Percentiles rank a stretch among this genome's conserved stretches.
phyloP scores from a whole-genome alignment of 1,140 invertebrate genomes.

The Diabrotica virgifera region DNA sequence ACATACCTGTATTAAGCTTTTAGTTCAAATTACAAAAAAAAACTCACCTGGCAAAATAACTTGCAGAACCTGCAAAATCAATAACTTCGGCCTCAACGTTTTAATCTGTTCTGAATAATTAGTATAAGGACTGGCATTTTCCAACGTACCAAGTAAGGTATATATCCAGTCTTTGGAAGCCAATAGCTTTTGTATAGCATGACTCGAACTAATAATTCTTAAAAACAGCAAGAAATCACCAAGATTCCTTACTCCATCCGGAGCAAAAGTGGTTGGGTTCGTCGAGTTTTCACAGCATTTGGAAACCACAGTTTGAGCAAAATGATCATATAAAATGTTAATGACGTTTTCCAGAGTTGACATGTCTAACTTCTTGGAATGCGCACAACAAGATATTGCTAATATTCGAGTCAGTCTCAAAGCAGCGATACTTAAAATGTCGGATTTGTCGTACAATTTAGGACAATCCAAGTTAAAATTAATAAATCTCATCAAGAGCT shows the following conservation, averaged over 20 bases:
- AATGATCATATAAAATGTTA: conserved; percentile 46
- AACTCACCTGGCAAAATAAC: conserved; percentile 48
- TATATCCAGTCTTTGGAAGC: conserved; percentile 53
- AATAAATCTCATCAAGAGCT: conserved; percentile 52
- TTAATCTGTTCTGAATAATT: conserved; percentile 34
- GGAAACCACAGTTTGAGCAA: conserved; percentile 36
- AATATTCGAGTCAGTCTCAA: conserved; percentile 56
- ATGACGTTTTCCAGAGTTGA: conserved; percentile 43
- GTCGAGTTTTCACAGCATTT: conserved; percentile 24
- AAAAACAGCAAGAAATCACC: conserved; percentile 61
- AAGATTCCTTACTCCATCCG: conserved; percentile 35
- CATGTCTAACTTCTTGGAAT: conserved; percentile 52
- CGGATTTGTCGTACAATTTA: conserved; percentile 18
- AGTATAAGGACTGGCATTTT: conserved; percentile 24
- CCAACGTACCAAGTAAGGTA: conserved; percentile 52
- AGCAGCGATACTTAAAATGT: conserved; percentile 45
- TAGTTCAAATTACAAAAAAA: background rate
- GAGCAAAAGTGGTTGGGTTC: conserved; percentile 5
- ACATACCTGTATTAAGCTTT: too few species aligned
- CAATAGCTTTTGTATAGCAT: conserved; percentile 49
- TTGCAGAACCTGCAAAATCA: conserved; percentile 56
- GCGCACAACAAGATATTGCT: conserved; percentile 53
- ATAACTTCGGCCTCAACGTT: conserved; percentile 53
- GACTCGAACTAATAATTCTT: conserved; percentile 51
- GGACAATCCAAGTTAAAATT: conserved; percentile 27